Conservation (phyloP, 2,888 invertebrate genomes). For the Malacosoma neustria region DNA sequence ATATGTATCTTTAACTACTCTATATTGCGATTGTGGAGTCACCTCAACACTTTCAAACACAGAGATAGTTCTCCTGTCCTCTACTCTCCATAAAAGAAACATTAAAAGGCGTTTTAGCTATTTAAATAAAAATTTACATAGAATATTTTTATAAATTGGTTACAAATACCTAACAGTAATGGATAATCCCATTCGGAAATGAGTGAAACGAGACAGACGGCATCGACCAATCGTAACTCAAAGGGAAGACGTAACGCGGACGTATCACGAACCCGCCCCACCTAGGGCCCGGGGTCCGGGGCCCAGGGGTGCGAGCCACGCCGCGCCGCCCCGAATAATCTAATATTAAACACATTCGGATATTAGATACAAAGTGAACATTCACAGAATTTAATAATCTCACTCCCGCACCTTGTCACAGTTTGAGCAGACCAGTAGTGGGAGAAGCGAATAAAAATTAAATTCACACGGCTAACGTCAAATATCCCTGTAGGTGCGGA, state of each 20-base stretch:
- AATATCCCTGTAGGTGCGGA: too few relatives aligned
- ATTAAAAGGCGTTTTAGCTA: too few relatives aligned
- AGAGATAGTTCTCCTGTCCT: too few relatives aligned
- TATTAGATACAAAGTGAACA: conserved; percentile 74
- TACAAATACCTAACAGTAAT: conserved; percentile 2
- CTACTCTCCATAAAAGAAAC: too few relatives aligned
- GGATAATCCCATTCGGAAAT: conserved; percentile 47
- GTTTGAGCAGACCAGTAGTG: background rate
- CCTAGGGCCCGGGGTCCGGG: conserved; percentile 28
- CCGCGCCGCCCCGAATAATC: conserved; percentile 57
- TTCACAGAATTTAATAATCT: conserved; percentile 74
- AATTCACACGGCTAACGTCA: too few relatives aligned
- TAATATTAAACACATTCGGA: conserved; percentile 74
- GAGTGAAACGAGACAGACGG: conserved; percentile 42
- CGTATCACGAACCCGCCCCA: conserved; percentile 52
- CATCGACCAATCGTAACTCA: conserved; percentile 63
- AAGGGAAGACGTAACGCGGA: conserved; percentile 46
- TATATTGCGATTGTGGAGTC: too few relatives aligned
- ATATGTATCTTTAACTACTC: too few relatives aligned
- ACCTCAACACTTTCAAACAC: too few relatives aligned
- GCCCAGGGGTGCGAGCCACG: conserved; percentile 39
- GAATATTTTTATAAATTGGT: too few relatives aligned
- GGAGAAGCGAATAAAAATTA: background rate
- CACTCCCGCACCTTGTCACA: conserved; percentile 40
- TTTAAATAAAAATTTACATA: too few relatives aligned